phyloP scores from a whole-genome alignment of 1,140 invertebrate species.

The Bombus consobrinus region DNA sequence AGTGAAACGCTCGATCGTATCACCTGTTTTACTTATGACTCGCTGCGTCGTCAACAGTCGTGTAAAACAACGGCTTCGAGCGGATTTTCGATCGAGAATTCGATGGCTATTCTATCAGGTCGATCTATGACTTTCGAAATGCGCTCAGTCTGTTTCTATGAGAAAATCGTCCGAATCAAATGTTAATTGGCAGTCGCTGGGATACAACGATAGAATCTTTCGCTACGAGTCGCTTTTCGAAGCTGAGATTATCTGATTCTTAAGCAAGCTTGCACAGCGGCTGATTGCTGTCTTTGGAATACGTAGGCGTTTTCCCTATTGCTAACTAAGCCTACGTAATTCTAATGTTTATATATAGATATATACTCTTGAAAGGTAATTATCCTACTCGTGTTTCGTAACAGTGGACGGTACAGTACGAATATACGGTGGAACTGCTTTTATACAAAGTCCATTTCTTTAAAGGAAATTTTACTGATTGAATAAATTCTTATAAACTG shows the following conservation, averaged over 20 bases:
- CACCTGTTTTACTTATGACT: slow-evolving; percentile 9
- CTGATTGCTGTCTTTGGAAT: background rate
- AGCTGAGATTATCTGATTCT: slow-evolving; percentile 2
- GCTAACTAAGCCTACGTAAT: background rate
- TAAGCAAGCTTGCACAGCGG: background rate
- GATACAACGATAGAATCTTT: slow-evolving; percentile 11
- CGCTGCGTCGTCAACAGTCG: background rate
- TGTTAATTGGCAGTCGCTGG: slow-evolving; percentile 23
- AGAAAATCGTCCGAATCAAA: slow-evolving; percentile 7
- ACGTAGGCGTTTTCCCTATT: background rate
- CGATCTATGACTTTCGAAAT: slow-evolving; percentile 1
- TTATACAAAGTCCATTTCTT: too few species aligned
- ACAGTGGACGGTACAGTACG: background rate
- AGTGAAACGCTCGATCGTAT: slow-evolving; percentile 46
- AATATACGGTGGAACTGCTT: too few species aligned
- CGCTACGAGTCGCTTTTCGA: background rate
- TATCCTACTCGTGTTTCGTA: background rate
- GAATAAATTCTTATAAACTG: too few species aligned
- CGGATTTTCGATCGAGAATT: background rate
- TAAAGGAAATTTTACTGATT: too few species aligned
- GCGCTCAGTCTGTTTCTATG: background rate
- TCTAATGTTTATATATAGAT: background rate
- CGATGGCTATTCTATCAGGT: background rate
- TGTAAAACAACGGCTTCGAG: slow-evolving; percentile 5
- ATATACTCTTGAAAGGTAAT: background rate